These are phyloP conservation scores for Anagyrus pseudococci DNA, from an alignment of 2,888 invertebrate species.

Conservation along the genomic window DNA sequence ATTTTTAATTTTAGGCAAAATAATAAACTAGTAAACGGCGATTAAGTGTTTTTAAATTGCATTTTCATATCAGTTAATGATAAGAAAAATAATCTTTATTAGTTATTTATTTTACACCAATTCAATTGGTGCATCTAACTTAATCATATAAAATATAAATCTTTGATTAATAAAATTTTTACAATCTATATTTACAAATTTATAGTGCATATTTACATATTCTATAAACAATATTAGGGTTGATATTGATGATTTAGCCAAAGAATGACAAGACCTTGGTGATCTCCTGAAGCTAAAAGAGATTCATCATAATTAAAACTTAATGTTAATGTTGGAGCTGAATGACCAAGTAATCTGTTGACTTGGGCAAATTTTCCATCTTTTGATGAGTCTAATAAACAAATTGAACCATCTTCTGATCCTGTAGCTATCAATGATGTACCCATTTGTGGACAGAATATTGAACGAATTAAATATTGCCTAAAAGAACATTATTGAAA, in stretches of 20 bases:
- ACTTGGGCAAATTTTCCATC: conserved; percentile 64
- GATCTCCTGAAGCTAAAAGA: conserved; percentile 83
- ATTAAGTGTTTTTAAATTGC: too few relatives aligned
- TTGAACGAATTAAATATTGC: conserved; percentile 69
- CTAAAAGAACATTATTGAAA: conserved; percentile 42
- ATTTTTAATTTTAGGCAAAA: not conserved
- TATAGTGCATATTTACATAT: not conserved
- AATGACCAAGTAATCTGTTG: conserved; percentile 76
- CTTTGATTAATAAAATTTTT: conserved; percentile 2
- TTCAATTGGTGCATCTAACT: too few relatives aligned
- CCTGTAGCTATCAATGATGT: conserved; percentile 58
- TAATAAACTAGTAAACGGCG: too few relatives aligned
- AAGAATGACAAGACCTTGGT: conserved; percentile 79
- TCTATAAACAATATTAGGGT: conserved; percentile 39
- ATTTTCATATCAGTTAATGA: too few relatives aligned
- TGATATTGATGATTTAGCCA: conserved; percentile 65
- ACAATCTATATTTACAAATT: conserved; percentile 6
- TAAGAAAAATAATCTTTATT: too few relatives aligned
- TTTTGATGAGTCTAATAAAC: conserved; percentile 57
- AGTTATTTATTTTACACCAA: too few relatives aligned
- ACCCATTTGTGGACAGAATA: conserved; percentile 76
- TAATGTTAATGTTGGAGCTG: conserved; percentile 81
- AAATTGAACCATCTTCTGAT: conserved; percentile 58
- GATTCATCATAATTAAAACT: conserved; percentile 90
- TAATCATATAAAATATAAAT: not conserved